Conservation (phyloP, 2,797 vertebrate genomes). For the Hapalemur alaotrensis region DNA sequence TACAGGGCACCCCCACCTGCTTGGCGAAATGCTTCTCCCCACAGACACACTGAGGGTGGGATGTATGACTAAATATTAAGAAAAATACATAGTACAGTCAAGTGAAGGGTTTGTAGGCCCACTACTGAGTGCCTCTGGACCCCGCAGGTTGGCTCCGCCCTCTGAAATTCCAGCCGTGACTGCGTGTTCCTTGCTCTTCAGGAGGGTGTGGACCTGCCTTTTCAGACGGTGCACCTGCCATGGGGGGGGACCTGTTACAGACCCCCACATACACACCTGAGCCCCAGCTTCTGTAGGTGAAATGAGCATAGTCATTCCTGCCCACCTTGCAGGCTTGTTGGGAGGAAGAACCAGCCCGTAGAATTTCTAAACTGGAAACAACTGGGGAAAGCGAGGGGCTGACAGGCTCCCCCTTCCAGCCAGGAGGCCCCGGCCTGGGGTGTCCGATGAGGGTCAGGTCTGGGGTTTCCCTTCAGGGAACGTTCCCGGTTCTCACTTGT, state of each 20-base stretch:
- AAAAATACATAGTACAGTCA: not conserved
- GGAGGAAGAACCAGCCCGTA: not conserved
- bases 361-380: not conserved
- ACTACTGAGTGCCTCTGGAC: too few species aligned
- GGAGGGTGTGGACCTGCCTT: not conserved
- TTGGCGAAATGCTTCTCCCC: not conserved
- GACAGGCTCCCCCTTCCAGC: not conserved
- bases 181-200: not conserved
- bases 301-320: not conserved
- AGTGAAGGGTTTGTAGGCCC: not conserved
- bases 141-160: not conserved
- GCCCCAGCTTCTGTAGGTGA: not conserved
- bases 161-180: not conserved
- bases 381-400: fast-evolving
- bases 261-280: not conserved
- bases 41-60: not conserved
- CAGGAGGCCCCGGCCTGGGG: not conserved
- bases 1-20: not conserved
- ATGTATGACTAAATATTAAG: not conserved
- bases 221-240: not conserved
- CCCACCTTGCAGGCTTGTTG: not conserved
- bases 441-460: not conserved
- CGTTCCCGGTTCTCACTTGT: not conserved
- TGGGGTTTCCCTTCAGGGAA: not conserved
- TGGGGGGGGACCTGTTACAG: fast-evolving